Evolutionary conservation across 2,113 vertebrate genomes (phyloP).

Genomic region (crab-eating macaque (Macaca fascicularis)): T2T-MFA8v1.1 NC_088378.1:158683001-158683500

Average conservation of each 20-base stretch:
- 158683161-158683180: neutral
- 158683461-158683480: neutral
- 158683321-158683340: neutral
- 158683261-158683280: too few species aligned
- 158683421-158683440: neutral
- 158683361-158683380: neutral
- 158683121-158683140: neutral
- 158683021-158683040: neutral
- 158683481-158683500: neutral
- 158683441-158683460: accelerated
- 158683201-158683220: neutral
- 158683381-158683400: neutral
- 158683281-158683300: neutral
- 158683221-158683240: neutral
- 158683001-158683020: neutral
- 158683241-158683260: neutral
- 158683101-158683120: neutral
- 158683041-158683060: neutral
- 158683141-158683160: neutral
- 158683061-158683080: neutral
- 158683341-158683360: neutral
- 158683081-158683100: neutral
- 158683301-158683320: neutral
- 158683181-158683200: neutral
- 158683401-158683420: neutral